These are phyloP conservation scores for Rhinogobius similis DNA, from an alignment of 2,113 vertebrate genomes.

Conservation along the genomic window DNA sequence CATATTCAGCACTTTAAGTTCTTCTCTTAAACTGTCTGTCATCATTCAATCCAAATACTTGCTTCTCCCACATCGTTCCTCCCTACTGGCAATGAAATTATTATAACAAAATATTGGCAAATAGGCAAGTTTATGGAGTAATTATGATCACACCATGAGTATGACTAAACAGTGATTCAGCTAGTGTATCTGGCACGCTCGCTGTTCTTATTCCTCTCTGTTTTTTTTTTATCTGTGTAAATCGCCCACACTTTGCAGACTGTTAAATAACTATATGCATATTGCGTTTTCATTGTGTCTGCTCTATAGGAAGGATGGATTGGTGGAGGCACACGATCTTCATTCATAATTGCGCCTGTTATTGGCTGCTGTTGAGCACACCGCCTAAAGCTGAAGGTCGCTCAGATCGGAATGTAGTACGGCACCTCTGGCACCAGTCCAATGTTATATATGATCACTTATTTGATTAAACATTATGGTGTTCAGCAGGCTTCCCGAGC, in stretches of 20 bases:
- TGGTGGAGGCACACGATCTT: slow-evolving; percentile 18
- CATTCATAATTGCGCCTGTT: slow-evolving; percentile 24
- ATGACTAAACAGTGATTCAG: background rate
- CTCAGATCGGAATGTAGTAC: slow-evolving; percentile 67
- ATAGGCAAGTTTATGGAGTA: background rate
- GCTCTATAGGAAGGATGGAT: slow-evolving; percentile 1
- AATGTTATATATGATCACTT: slow-evolving; percentile 69
- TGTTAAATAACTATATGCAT: slow-evolving; percentile 6
- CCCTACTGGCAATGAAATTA: background rate
- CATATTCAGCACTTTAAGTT: no score
- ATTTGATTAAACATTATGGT: slow-evolving; percentile 74
- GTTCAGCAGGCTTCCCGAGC: slow-evolving; percentile 54
- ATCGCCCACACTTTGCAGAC: background rate
- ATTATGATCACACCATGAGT: background rate
- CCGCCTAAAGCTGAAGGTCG: slow-evolving; percentile 53
- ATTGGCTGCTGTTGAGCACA: slow-evolving; percentile 58
- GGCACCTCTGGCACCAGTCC: slow-evolving; percentile 61
- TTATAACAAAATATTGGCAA: background rate
- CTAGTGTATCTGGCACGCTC: background rate
- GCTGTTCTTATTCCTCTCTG: background rate
- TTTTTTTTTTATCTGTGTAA: background rate
- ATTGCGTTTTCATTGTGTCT: background rate
- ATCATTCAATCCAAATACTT: background rate
- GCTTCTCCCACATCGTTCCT: background rate
- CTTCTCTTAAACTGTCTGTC: background rate